phyloP scores from a whole-genome alignment of 1,140 invertebrate genomes.

The Hirudo medicinalis region DNA sequence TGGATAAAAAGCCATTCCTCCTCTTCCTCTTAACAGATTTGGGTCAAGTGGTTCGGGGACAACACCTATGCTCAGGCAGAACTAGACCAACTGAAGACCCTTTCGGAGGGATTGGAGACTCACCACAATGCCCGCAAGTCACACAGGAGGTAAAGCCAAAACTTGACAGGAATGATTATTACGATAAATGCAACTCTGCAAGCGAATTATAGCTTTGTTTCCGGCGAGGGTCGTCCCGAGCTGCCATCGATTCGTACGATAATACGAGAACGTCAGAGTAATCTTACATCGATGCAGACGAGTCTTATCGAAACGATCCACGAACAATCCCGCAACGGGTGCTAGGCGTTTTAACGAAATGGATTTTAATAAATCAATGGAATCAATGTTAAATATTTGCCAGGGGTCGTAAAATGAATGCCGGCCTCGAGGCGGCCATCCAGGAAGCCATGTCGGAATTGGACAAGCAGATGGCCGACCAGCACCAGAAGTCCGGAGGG shows the following conservation, averaged over 20 bases:
- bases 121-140: conserved; percentile 72
- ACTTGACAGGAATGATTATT: conserved; percentile 17
- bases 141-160: conserved; percentile 63
- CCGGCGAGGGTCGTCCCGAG: too few relatives aligned
- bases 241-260: too few relatives aligned
- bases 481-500: conserved; percentile 2
- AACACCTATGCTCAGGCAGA: conserved; percentile 52
- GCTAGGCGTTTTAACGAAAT: too few relatives aligned
- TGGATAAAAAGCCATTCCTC: too few relatives aligned
- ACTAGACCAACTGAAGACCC: conserved; percentile 57
- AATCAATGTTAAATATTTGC: conserved; percentile 27
- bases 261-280: too few relatives aligned
- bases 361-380: too few relatives aligned
- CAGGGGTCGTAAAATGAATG: conserved; percentile 78
- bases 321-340: too few relatives aligned
- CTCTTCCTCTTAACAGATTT: conserved; percentile 39
- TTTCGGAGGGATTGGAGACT: conserved; percentile 68
- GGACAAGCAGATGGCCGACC: conserved; percentile 37
- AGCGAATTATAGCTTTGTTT: too few relatives aligned
- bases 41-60: conserved; percentile 67
- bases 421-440: conserved; percentile 69
- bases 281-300: too few relatives aligned
- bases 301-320: too few relatives aligned
- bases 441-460: conserved; percentile 76
- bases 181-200: conserved; percentile 20